Evolutionary conservation across 2,888 invertebrate genomes (phyloP).

Genomic region (Caenorhabditis sp.): DNA sequence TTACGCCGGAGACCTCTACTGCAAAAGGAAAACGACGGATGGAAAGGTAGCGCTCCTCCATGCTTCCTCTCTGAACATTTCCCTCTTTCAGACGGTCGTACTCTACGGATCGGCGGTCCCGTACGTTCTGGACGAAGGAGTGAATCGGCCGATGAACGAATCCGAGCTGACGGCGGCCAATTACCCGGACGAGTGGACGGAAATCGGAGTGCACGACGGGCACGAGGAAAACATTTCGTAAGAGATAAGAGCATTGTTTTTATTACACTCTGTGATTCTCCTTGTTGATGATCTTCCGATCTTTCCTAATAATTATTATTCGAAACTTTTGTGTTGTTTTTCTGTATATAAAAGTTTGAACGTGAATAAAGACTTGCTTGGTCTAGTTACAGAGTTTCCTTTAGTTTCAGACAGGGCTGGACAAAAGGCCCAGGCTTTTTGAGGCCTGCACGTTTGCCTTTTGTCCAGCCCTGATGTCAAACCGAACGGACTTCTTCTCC

Average conservation of each 20-base stretch:
- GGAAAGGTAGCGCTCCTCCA: slow-evolving; percentile 29
- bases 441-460: too few relatives aligned
- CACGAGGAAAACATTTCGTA: slow-evolving; percentile 46
- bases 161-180: slow-evolving; percentile 29
- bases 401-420: too few relatives aligned
- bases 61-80: neutral
- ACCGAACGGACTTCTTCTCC: too few relatives aligned
- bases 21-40: slow-evolving; percentile 34
- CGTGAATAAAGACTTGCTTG: too few relatives aligned
- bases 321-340: too few relatives aligned
- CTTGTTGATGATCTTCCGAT: too few relatives aligned
- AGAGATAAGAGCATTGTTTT: neutral
- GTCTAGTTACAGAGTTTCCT: too few relatives aligned
- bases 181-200: slow-evolving; percentile 33
- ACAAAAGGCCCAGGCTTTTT: too few relatives aligned
- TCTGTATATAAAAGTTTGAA: too few relatives aligned
- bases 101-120: slow-evolving; percentile 45
- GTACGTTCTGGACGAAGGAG: slow-evolving; percentile 23
- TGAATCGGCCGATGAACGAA: slow-evolving; percentile 43
- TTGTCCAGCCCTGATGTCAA: too few relatives aligned
- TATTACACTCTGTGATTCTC: too few relatives aligned
- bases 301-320: too few relatives aligned
- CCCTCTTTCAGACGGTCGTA: slow-evolving; percentile 23
- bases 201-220: slow-evolving; percentile 33
- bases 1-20: slow-evolving; percentile 52